Conservation (phyloP, 2,888 invertebrate genomes). For the Synanthedon myopaeformis region DNA sequence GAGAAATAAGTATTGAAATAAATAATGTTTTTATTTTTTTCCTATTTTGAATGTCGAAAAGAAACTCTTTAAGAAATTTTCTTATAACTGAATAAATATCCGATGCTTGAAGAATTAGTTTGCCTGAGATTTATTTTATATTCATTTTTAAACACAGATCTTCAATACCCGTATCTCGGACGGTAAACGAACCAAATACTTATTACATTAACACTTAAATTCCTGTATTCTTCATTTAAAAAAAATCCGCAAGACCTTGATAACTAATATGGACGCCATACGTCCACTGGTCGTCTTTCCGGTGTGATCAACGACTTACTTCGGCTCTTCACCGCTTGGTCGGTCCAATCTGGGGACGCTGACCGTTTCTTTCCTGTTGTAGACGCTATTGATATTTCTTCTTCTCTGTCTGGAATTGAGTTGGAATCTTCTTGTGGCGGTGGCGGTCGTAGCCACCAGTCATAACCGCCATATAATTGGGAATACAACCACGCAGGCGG, state of each 20-base stretch:
- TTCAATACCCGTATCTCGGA: slow-evolving; percentile 29
- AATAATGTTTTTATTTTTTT: no score
- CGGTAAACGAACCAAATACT: slow-evolving; percentile 34
- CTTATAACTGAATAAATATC: no score
- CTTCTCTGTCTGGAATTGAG: slow-evolving; percentile 58
- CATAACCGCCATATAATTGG: slow-evolving; percentile 78
- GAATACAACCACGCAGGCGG: slow-evolving; percentile 84
- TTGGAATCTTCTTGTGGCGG: slow-evolving; percentile 51
- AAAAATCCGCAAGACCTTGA: slow-evolving; percentile 8
- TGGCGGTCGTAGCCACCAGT: slow-evolving; percentile 75
- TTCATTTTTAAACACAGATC: neutral
- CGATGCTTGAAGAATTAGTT: no score
- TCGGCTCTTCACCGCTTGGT: slow-evolving; percentile 53
- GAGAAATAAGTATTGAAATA: no score
- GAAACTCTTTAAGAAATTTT: no score
- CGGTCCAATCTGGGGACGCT: slow-evolving; percentile 65
- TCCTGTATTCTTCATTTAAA: slow-evolving; percentile 14
- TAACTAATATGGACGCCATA: slow-evolving; percentile 81
- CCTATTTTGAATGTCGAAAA: no score
- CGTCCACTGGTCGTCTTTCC: slow-evolving; percentile 73
- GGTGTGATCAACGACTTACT: slow-evolving; percentile 54
- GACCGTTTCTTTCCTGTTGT: slow-evolving; percentile 63
- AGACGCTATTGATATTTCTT: slow-evolving; percentile 35
- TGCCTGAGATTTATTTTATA: neutral
- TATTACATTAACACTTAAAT: slow-evolving; percentile 13